Conservation (phyloP, 2,888 invertebrate species). For the Leptogaster cylindrica region DNA sequence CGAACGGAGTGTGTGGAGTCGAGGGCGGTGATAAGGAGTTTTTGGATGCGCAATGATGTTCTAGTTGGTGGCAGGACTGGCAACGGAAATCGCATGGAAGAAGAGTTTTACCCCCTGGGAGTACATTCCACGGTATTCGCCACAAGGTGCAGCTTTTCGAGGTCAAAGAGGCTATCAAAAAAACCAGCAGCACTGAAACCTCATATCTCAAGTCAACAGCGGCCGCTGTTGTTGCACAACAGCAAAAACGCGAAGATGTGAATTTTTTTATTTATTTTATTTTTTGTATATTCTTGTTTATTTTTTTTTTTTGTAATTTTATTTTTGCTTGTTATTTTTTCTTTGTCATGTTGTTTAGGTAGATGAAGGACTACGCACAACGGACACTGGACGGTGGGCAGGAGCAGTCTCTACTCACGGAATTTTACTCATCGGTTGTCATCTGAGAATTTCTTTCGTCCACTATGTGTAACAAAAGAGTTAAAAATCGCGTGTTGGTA, state of each 20-base stretch:
- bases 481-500: conserved; percentile 44
- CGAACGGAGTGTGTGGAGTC: too few relatives aligned
- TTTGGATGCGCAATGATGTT: too few relatives aligned
- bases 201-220: conserved; percentile 50
- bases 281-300: too few relatives aligned
- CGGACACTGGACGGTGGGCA: conserved; percentile 1
- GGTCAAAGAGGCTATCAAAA: conserved; percentile 40
- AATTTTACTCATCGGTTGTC: conserved; percentile 28
- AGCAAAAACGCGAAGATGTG: conserved; percentile 45
- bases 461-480: conserved; percentile 23
- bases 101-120: too few relatives aligned
- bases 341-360: background rate
- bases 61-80: too few relatives aligned
- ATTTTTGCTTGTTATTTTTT: too few relatives aligned
- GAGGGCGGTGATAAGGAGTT: too few relatives aligned
- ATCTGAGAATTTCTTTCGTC: conserved; percentile 32
- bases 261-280: too few relatives aligned
- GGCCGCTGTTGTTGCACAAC: conserved; percentile 46
- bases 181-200: conserved; percentile 48
- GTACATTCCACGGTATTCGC: conserved; percentile 4
- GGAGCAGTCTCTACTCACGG: background rate
- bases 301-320: too few relatives aligned
- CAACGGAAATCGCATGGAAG: too few relatives aligned
- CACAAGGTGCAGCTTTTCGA: background rate
- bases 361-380: background rate